A percentile compares a stretch with the other conserved stretches of the same genome.
Conservation (phyloP, 2,888 invertebrate genomes). For the Augochlorella aurata region DNA sequence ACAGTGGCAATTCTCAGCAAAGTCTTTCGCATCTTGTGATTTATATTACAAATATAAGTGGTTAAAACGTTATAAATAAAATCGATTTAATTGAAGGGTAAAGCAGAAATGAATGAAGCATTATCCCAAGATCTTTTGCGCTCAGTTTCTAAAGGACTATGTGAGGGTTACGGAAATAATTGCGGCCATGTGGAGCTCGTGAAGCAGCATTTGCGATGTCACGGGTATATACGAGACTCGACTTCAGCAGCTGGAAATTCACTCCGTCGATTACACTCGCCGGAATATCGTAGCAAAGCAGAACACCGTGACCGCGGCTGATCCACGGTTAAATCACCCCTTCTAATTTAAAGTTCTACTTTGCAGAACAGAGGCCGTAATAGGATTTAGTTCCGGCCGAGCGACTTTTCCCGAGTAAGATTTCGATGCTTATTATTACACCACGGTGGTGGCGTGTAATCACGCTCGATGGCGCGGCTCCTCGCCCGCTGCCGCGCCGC, state of each 20-base stretch:
- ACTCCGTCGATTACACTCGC: constrained; percentile 39
- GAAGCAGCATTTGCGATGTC: constrained; percentile 27
- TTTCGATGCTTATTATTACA: constrained; percentile 27
- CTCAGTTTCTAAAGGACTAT: too few relatives aligned
- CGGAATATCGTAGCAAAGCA: constrained; percentile 19
- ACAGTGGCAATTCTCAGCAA: too few relatives aligned
- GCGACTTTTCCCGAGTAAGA: neutral
- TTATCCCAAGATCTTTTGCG: too few relatives aligned
- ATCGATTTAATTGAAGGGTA: too few relatives aligned
- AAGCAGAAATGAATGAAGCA: neutral
- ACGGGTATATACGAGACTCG: constrained; percentile 32
- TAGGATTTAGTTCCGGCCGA: constrained; percentile 24
- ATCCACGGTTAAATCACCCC: constrained; percentile 30
- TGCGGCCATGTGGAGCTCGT: neutral
- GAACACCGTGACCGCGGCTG: constrained; percentile 22
- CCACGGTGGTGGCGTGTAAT: neutral
- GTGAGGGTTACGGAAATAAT: neutral
- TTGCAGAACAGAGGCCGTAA: constrained; percentile 17
- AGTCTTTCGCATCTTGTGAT: too few relatives aligned
- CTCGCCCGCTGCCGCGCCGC: too few relatives aligned
- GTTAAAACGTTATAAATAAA: too few relatives aligned
- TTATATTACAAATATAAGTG: too few relatives aligned
- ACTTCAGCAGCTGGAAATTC: constrained; percentile 17
- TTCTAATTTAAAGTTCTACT: constrained; percentile 39
- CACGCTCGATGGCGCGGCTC: neutral